Conservation (phyloP, 64 coral and sea anemone species). For the Dendronephthya gigantea region DNA sequence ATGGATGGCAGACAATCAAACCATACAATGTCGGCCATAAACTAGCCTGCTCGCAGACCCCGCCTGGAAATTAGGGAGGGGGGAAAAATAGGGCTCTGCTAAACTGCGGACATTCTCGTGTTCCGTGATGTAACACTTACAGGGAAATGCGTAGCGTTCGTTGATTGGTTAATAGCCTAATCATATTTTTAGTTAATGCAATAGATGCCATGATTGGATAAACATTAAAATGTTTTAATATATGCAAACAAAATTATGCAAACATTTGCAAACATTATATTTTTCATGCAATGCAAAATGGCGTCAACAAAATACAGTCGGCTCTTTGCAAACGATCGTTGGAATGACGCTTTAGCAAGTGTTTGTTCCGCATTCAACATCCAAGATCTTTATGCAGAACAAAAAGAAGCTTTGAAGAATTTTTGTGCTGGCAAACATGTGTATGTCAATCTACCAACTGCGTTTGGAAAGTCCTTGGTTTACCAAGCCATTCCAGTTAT, state of each 20-base stretch:
- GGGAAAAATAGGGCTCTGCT: too few relatives aligned
- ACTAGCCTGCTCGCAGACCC: too few relatives aligned
- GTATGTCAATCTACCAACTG: neutral
- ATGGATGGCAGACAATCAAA: too few relatives aligned
- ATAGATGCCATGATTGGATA: neutral
- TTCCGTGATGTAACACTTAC: neutral
- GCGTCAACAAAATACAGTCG: neutral
- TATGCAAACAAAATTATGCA: neutral
- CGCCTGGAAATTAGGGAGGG: too few relatives aligned
- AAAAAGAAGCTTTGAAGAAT: slow-evolving; percentile 3
- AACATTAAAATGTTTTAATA: neutral
- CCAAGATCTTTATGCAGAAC: neutral
- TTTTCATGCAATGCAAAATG: too few relatives aligned
- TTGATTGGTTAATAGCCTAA: neutral
- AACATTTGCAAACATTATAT: too few relatives aligned
- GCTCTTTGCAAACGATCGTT: neutral
- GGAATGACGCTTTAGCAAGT: neutral
- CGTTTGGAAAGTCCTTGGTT: neutral
- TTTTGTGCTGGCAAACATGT: neutral
- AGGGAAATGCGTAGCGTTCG: neutral
- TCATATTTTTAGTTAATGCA: neutral
- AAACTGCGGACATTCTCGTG: neutral
- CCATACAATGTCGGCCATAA: too few relatives aligned
- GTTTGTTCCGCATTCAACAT: neutral
- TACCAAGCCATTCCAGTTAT: neutral